Evolutionary conservation across 2,888 invertebrate genomes (phyloP).

Genomic region (Hecatera dysodea): DNA sequence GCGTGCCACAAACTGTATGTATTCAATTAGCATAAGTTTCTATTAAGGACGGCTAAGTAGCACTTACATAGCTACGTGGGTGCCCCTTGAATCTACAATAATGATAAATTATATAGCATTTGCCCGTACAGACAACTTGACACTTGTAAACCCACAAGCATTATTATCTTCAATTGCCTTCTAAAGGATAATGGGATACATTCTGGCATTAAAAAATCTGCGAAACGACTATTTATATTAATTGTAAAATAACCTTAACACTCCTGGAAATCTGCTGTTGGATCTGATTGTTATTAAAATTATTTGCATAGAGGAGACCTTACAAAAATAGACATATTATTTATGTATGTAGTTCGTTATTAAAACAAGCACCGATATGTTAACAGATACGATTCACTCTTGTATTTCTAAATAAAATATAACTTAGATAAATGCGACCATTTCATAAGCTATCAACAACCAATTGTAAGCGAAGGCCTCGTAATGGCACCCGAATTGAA

Average conservation of each 20-base stretch:
- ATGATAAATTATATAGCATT: slow-evolving; percentile 43
- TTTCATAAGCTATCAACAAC: slow-evolving; percentile 64
- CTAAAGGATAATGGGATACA: slow-evolving; percentile 13
- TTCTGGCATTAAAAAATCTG: not conserved
- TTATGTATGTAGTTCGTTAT: too few relatives aligned
- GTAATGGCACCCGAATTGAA: slow-evolving; percentile 80
- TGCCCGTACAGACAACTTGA: slow-evolving; percentile 2
- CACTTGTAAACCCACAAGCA: slow-evolving; percentile 29
- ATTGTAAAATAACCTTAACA: not conserved
- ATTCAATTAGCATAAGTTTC: slow-evolving; percentile 53
- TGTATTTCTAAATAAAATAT: slow-evolving; percentile 6
- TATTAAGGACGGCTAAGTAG: slow-evolving; percentile 27
- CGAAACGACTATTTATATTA: slow-evolving; percentile 8
- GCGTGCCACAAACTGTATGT: slow-evolving; percentile 33
- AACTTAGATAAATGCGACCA: slow-evolving; percentile 55
- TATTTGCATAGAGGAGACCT: too few relatives aligned
- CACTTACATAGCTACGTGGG: slow-evolving; percentile 39
- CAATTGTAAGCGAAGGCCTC: slow-evolving; percentile 65
- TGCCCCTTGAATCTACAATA: slow-evolving; percentile 40
- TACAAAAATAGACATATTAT: too few relatives aligned
- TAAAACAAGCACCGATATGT: too few relatives aligned
- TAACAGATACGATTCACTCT: not conserved
- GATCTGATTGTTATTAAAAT: too few relatives aligned
- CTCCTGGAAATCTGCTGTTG: too few relatives aligned
- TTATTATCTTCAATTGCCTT: slow-evolving; percentile 36